Base-by-base conservation (phyloP, 2,113 vertebrate species). In the Paraplagusia blochii region DNA sequence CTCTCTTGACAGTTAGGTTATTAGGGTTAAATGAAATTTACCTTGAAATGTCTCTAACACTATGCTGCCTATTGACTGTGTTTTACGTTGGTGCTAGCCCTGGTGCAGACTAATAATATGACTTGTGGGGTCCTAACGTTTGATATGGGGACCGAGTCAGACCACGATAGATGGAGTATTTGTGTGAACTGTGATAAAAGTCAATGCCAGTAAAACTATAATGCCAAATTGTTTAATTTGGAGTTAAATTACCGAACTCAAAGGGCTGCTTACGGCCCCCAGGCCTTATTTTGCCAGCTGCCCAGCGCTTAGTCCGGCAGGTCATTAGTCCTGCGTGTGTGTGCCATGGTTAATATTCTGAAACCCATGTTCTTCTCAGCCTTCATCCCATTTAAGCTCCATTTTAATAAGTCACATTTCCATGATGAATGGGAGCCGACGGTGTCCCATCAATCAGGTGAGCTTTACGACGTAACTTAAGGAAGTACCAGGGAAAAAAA, bases 401-500 rank as follows among this genome's bases (percentile, higher is more conserved):
- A 87, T 90, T 89, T 87, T 82, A 78, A 56, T 16, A 60, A 77
- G 77, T 85, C 72, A 72, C 77, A 78, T 64, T 82, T 77, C 79
- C 66, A 63, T 88, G 85, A 87, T 88, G 79, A 85, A 87, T 86
- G 87, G 82, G 79, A 76, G 85, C 78, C 72, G 81, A 84, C 65
- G 87, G 81, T 69, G 70, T 75, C 79, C 86, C 76, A 87, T 88
- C 80, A 89, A 88, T 89, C 87, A 85, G 71, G 35, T 53, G 45
- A 69, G 81, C 81, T 89, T 87, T 80, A 80, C 74, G 72, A 53
- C 76, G 83, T 84, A 77, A 83, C 58, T 53, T 74, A 78, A 38
- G 78, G 84, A 79, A 89, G 87, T 82, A 84, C 79, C 83, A 76
- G 76, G 52, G 81, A 87, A 88, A 88, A 87, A 87, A 88, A 88